phyloP scores from a whole-genome alignment of 2,888 invertebrate genomes.

The Drosophila pegasa region DNA sequence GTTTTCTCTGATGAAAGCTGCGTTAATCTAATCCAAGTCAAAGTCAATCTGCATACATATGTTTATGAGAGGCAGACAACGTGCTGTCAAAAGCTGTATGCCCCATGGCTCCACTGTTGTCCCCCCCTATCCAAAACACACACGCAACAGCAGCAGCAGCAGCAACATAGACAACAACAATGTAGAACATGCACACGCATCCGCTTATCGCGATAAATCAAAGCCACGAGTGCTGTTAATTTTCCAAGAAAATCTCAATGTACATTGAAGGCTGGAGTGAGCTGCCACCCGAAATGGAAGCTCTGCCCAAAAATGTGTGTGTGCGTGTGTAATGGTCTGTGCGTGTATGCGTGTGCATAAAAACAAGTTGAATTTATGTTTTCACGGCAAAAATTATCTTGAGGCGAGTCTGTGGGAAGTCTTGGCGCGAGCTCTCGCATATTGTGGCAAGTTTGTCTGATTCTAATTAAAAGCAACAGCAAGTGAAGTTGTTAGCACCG shows the following conservation, averaged over 20 bases:
- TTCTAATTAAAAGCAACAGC: conserved; percentile 76
- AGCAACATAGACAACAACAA: conserved; percentile 36
- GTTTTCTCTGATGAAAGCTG: conserved; percentile 38
- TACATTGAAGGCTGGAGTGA: neutral
- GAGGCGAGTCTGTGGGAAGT: conserved; percentile 12
- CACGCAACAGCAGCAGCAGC: conserved; percentile 26
- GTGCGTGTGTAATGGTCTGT: conserved; percentile 27
- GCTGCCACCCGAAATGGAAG: conserved; percentile 40
- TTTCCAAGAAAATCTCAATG: conserved; percentile 70
- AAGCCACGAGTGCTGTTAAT: conserved; percentile 80
- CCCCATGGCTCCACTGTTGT: neutral
- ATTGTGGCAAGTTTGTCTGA: conserved; percentile 66
- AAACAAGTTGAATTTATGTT: conserved; percentile 75
- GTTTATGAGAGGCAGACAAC: conserved; percentile 38
- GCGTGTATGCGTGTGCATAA: conserved; percentile 37
- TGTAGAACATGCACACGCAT: conserved; percentile 38
- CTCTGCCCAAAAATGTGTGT: conserved; percentile 28
- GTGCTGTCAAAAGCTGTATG: conserved; percentile 41
- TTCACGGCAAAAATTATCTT: conserved; percentile 74
- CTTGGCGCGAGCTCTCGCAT: conserved; percentile 38
- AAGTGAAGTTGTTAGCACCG: conserved; percentile 40
- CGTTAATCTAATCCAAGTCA: conserved; percentile 68
- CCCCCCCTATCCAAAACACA: conserved; percentile 17
- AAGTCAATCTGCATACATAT: conserved; percentile 73
- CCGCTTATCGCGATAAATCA: conserved; percentile 79